These are phyloP conservation scores for Calyptommatus sinebrachiatus DNA, from an alignment of 2,113 vertebrate species.

Conservation along the genomic window DNA sequence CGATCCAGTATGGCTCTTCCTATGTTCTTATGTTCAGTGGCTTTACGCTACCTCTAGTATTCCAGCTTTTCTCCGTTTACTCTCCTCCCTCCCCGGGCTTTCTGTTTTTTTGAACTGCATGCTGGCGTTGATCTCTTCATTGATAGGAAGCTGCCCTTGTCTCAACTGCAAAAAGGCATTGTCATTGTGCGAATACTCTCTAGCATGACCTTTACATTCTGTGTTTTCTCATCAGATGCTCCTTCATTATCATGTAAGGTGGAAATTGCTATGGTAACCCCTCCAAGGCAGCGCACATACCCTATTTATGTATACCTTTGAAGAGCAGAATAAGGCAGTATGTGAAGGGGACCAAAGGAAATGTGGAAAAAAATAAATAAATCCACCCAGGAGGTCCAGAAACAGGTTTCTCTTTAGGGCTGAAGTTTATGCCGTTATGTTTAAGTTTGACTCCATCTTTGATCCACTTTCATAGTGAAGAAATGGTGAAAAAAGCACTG, in stretches of 20 bases:
- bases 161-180: neutral
- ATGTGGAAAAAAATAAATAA: too few relatives aligned
- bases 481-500: too few relatives aligned
- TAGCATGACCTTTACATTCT: conserved; percentile 11
- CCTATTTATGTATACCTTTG: neutral
- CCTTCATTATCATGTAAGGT: conserved; percentile 20
- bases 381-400: neutral
- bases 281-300: conserved; percentile 1
- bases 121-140: conserved; percentile 10
- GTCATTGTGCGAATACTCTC: neutral
- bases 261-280: conserved; percentile 28
- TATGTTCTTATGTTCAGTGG: too few relatives aligned
- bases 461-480: too few relatives aligned
- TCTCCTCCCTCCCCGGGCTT: neutral
- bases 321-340: neutral
- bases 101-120: neutral
- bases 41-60: neutral
- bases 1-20: too few relatives aligned
- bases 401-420: too few relatives aligned
- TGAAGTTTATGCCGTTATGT: too few relatives aligned
- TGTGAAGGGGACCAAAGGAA: neutral
- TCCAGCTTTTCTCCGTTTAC: neutral
- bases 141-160: neutral
- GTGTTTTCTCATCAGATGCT: conserved; percentile 7
- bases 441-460: too few relatives aligned